Percentiles rank a stretch among this genome's conserved stretches.
Conservation (phyloP, 2,797 vertebrate species). For the Syngnathus acus region DNA sequence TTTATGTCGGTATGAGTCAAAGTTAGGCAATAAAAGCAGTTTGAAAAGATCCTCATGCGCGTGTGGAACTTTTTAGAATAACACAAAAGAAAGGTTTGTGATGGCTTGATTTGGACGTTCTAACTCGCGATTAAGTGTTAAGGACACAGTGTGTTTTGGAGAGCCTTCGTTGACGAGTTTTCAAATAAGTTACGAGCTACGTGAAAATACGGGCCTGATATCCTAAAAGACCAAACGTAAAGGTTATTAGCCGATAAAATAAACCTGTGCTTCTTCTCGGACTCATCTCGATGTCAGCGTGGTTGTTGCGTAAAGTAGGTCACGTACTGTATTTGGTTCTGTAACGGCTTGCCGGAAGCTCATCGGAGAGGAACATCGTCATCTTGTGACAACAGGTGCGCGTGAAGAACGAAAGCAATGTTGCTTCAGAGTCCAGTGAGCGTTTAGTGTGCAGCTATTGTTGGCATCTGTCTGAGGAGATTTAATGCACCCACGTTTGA, state of each 20-base stretch:
- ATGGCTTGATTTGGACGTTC: background rate
- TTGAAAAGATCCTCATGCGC: background rate
- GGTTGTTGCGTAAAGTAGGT: background rate
- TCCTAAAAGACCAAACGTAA: background rate
- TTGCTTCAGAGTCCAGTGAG: background rate
- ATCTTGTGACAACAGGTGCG: conserved; percentile 11
- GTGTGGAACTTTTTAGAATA: background rate
- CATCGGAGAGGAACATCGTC: background rate
- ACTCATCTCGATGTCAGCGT: background rate
- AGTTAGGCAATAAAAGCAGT: conserved; percentile 6
- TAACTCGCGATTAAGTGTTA: background rate
- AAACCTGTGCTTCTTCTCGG: background rate
- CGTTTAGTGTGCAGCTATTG: conserved; percentile 14
- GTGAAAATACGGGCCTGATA: background rate
- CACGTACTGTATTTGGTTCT: background rate
- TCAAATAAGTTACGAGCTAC: background rate
- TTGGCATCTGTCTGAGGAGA: conserved; percentile 11
- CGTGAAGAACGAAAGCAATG: conserved; percentile 2
- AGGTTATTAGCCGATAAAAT: background rate
- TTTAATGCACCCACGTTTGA: conserved; percentile 6
- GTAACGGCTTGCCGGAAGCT: background rate
- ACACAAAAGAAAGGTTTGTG: background rate
- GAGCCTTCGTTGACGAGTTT: background rate
- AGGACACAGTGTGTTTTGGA: background rate
- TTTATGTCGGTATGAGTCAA: background rate